A percentile compares a stretch with the other conserved stretches of the same genome.
phyloP scores from a whole-genome alignment of 2,888 invertebrate genomes.

The Acanthosepion esculentum region DNA sequence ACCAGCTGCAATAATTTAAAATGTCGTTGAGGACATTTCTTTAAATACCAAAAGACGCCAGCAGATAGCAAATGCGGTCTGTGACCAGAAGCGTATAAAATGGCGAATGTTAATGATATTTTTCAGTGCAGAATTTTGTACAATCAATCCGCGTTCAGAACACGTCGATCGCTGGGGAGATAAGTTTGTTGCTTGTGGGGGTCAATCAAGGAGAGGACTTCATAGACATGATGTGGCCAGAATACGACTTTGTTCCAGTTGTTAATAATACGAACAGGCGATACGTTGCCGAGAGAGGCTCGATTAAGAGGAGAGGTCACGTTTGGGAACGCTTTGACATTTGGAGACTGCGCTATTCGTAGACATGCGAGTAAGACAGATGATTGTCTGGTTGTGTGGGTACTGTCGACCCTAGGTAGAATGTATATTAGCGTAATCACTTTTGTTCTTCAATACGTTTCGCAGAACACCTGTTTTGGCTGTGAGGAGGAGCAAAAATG shows the following conservation, averaged over 20 bases:
- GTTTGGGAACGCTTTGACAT: conserved; percentile 14
- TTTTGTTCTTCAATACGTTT: not conserved
- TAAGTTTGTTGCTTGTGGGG: not conserved
- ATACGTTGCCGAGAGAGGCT: no score
- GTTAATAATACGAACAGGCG: no score
- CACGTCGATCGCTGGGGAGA: not conserved
- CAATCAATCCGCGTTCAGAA: not conserved
- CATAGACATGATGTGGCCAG: no score
- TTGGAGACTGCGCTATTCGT: not conserved
- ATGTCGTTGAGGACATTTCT: not conserved
- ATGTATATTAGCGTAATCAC: not conserved
- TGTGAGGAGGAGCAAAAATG: not conserved
- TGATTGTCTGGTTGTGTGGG: not conserved
- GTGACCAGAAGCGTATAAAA: not conserved
- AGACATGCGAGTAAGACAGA: not conserved
- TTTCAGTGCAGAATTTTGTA: not conserved
- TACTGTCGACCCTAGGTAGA: not conserved
- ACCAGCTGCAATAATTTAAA: not conserved
- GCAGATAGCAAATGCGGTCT: not conserved
- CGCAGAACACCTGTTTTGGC: not conserved
- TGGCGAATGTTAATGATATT: not conserved
- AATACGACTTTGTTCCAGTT: no score
- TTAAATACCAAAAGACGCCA: not conserved
- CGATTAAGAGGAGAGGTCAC: not conserved
- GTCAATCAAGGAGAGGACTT: not conserved